Evolutionary conservation across 2,797 vertebrate species (phyloP).

Genomic region (Gila robusta): DNA sequence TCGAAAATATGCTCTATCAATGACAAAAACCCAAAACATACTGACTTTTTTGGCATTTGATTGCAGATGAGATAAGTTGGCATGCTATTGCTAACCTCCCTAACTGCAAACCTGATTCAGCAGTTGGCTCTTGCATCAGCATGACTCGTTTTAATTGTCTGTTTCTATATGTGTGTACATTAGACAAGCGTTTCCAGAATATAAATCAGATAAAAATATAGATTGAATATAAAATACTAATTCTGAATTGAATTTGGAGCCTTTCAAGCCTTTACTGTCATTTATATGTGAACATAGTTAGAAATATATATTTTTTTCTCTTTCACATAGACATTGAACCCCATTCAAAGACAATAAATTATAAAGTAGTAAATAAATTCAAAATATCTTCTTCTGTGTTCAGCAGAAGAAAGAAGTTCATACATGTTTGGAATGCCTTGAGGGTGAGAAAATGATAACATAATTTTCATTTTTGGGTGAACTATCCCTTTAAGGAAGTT

Average conservation of each 20-base stretch:
- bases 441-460: background rate
- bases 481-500: background rate
- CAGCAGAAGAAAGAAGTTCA: background rate
- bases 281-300: background rate
- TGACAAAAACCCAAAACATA: background rate
- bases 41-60: background rate
- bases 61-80: background rate
- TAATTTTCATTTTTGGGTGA: background rate
- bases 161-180: background rate
- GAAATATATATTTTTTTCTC: background rate
- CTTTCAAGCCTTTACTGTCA: background rate
- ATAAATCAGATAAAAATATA: background rate
- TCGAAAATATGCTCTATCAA: background rate
- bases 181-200: background rate
- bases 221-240: background rate
- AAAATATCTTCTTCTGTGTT: background rate
- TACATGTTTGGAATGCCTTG: background rate
- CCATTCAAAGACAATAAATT: background rate
- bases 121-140: background rate
- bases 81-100: conserved; percentile 29
- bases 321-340: background rate
- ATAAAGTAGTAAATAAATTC: background rate
- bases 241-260: background rate
- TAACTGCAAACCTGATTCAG: conserved; percentile 1
- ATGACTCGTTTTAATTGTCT: conserved; percentile 28